Evolutionary conservation across 2,797 vertebrate genomes (phyloP), one percentile per base, ranked within the genome.

Genomic region (Cygnus olor): DNA sequence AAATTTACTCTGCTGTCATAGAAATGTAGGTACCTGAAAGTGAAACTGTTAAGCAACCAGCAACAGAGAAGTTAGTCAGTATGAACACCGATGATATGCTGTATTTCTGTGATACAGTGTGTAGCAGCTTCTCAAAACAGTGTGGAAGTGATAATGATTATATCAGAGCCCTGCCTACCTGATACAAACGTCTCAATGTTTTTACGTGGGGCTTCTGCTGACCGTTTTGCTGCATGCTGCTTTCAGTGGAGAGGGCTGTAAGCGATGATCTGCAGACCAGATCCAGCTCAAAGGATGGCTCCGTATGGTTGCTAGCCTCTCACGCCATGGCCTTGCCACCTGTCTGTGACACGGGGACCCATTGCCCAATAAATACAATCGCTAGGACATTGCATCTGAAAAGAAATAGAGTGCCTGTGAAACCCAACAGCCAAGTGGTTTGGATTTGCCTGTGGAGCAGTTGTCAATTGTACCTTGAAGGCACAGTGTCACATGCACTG

Each of bases 401-500:
- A n/a, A 42, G 69, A 21, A 10, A 19, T 4, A 8, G 17, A 60
- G 3, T 61, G 21, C 9, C n/a, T 63, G 42, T 86, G 70, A 68
- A 84, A 60, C 9, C 5, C 17, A 58, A 2, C 22, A 38, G 36
- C 17, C 11, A 28, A 32, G 10, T 24, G 27, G 36, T 72, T 27
- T 14, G 9, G 42, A 40, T 10, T 80, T 19, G 1, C 11, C 30
- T 51, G 38, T 47, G 32, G 51, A 42, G 32, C 53, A 60, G 24
- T 45, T 53, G 70, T 40, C 36, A 22, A 5, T 63, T 28, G 1
- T 4, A 51, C n/a, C 27, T 19, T 44, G 30, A 64, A 68, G 4
- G 4, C 28, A 32, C 10, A 4, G 22, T 6, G 3, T 45, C 38
- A 18, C 1, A 0, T 16, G 30, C 38, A 30, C 30, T n/a, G 9